phyloP scores from a whole-genome alignment of 1,140 invertebrate species.

The Wasmannia auropunctata region DNA sequence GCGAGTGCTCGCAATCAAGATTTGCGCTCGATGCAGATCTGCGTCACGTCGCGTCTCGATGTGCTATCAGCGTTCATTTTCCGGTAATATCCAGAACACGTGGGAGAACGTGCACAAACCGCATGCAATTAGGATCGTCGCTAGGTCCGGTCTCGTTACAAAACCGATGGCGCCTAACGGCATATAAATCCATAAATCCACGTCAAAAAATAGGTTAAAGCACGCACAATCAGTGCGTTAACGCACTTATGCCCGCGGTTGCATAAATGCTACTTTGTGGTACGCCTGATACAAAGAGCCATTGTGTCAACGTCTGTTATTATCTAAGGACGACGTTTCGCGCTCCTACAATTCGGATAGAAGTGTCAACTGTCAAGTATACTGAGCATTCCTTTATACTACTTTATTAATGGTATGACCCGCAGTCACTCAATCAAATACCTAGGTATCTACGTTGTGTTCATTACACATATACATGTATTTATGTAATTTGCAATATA shows the following conservation, averaged over 20 bases:
- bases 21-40: constrained; percentile 3
- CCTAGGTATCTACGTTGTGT: not conserved
- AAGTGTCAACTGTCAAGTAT: constrained; percentile 44
- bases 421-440: constrained; percentile 37
- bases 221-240: constrained; percentile 46
- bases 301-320: constrained; percentile 50
- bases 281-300: constrained; percentile 39
- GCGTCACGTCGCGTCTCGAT: constrained; percentile 29
- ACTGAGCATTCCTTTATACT: constrained; percentile 41
- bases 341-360: constrained; percentile 50
- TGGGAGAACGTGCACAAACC: constrained; percentile 33
- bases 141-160: constrained; percentile 31
- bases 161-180: constrained; percentile 40
- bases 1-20: not conserved
- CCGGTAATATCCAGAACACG: constrained; percentile 39
- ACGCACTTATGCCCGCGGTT: not conserved
- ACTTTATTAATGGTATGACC: constrained; percentile 53
- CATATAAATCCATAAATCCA: constrained; percentile 52
- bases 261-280: constrained; percentile 52
- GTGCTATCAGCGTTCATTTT: constrained; percentile 38
- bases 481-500: not conserved
- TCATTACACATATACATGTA: not conserved
- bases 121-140: constrained; percentile 49
- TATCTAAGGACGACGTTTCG: constrained; percentile 37
- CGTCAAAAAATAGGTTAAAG: constrained; percentile 52